phyloP scores from a whole-genome alignment of 2,797 vertebrate species.

The Chromis chromis region DNA sequence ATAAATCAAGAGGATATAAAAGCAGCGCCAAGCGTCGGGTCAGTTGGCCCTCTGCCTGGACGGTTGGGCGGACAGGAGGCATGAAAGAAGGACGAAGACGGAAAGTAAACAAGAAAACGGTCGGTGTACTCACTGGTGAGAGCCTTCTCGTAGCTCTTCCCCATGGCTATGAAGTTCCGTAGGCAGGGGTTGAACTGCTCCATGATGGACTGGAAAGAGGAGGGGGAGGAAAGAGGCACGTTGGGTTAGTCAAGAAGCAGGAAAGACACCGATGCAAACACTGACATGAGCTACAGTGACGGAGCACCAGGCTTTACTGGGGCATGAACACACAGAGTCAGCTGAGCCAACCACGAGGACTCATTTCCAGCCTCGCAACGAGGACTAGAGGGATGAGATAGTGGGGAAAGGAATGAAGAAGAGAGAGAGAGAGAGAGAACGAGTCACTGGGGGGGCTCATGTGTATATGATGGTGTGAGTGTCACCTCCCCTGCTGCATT shows the following conservation, averaged over 20 bases:
- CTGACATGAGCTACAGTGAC: slow-evolving; percentile 25
- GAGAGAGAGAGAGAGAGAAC: slow-evolving; percentile 4
- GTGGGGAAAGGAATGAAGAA: too few species aligned
- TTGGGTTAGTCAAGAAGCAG: slow-evolving; percentile 33
- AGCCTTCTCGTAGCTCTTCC: slow-evolving; percentile 99
- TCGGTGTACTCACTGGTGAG: slow-evolving; percentile 91
- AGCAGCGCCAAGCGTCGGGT: slow-evolving; percentile 37
- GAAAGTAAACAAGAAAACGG: background rate
- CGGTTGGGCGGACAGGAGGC: slow-evolving; percentile 21
- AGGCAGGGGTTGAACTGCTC: slow-evolving; percentile 99
- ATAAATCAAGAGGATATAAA: slow-evolving; percentile 12
- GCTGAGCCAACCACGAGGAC: slow-evolving; percentile 37
- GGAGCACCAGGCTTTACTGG: slow-evolving; percentile 50
- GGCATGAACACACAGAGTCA: slow-evolving; percentile 42
- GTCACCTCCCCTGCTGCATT: slow-evolving; percentile 43
- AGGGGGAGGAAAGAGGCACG: slow-evolving; percentile 41
- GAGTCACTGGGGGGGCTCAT: background rate
- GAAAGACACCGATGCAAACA: background rate
- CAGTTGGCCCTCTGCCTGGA: slow-evolving; percentile 38
- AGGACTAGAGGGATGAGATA: slow-evolving; percentile 8
- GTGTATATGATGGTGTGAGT: slow-evolving; percentile 10
- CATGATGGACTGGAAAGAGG: slow-evolving; percentile 92
- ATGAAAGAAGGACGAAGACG: slow-evolving; percentile 11
- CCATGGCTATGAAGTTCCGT: slow-evolving; percentile 99
- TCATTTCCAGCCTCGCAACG: slow-evolving; percentile 31